phyloP scores from a whole-genome alignment of 2,888 invertebrate species.

The Hirudinaria manillensis region DNA sequence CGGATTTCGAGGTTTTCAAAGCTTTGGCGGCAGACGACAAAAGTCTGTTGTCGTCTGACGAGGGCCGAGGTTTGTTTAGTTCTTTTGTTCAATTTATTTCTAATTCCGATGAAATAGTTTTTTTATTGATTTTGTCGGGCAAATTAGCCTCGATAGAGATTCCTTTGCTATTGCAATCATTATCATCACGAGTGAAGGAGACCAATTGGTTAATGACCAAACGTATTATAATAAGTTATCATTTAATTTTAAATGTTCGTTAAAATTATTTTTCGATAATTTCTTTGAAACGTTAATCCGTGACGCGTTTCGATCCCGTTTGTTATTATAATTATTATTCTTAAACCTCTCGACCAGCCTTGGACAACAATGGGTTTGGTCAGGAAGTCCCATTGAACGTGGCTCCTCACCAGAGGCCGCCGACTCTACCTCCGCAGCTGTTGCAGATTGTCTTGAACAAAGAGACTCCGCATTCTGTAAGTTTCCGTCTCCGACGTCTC shows the following conservation, averaged over 20 bases:
- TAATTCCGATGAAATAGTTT: background rate
- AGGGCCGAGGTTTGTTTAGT: background rate
- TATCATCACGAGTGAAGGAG: no score
- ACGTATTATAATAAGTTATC: no score
- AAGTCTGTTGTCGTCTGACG: background rate
- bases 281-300: no score
- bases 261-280: no score
- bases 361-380: conserved; percentile 10
- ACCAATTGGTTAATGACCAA: no score
- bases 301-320: background rate
- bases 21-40: conserved; percentile 76
- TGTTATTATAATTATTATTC: background rate
- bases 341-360: background rate
- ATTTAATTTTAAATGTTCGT: no score
- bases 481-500: conserved; percentile 34
- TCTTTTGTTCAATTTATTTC: background rate
- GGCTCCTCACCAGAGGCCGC: conserved; percentile 78
- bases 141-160: background rate
- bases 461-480: conserved; percentile 70
- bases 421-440: conserved; percentile 91
- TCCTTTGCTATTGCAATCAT: no score
- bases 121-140: background rate
- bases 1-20: conserved; percentile 95
- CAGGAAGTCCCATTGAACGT: conserved; percentile 12
- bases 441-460: conserved; percentile 97